These are phyloP conservation scores for Pseudomyrmex gracilis DNA, from an alignment of 1,140 invertebrate genomes.

Conservation along the genomic window DNA sequence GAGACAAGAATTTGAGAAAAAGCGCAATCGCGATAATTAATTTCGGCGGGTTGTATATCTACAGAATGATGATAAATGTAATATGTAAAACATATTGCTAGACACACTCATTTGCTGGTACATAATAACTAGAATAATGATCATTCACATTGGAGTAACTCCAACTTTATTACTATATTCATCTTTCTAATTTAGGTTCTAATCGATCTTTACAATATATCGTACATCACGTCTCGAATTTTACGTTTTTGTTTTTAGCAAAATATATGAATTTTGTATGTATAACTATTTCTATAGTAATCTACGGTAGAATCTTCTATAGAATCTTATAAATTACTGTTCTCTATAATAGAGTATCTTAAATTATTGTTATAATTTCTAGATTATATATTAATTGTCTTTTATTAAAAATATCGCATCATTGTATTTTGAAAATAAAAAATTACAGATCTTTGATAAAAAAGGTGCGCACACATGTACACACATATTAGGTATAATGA, in stretches of 20 bases:
- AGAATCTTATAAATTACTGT: background rate
- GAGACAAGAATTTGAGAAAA: background rate
- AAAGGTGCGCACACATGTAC: too few relatives aligned
- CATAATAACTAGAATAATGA: slow-evolving; percentile 77
- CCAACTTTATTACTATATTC: slow-evolving; percentile 66
- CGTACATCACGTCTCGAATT: background rate
- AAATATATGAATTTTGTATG: background rate
- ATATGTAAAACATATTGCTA: slow-evolving; percentile 69
- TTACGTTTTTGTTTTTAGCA: background rate
- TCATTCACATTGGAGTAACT: slow-evolving; percentile 76
- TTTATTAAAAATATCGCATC: too few relatives aligned
- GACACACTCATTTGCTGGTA: slow-evolving; percentile 71
- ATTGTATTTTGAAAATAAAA: too few relatives aligned
- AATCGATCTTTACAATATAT: slow-evolving; percentile 36
- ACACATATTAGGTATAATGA: slow-evolving; percentile 67
- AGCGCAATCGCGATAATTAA: slow-evolving; percentile 35
- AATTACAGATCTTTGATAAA: background rate
- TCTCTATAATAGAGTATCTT: background rate
- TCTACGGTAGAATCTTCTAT: too few relatives aligned
- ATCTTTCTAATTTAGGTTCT: slow-evolving; percentile 28
- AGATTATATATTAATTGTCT: too few relatives aligned
- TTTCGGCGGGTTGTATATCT: slow-evolving; percentile 62
- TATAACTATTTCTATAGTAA: too few relatives aligned
- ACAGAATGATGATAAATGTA: slow-evolving; percentile 71
- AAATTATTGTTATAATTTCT: background rate